phyloP scores from a whole-genome alignment of 64 coral and sea anemone species.

The Catalaphyllia jardinei region DNA sequence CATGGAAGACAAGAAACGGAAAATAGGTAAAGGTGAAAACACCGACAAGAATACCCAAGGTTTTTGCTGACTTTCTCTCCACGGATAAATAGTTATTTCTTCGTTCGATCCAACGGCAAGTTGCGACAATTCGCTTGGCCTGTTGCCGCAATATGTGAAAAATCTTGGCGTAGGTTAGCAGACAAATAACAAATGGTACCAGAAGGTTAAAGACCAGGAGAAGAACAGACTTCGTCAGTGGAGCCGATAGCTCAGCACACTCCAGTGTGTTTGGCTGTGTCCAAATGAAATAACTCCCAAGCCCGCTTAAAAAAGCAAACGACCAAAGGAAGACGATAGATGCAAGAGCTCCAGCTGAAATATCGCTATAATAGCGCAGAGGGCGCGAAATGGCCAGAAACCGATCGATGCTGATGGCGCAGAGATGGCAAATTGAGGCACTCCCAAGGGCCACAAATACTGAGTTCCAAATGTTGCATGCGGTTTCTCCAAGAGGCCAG shows the following conservation, averaged over 20 bases:
- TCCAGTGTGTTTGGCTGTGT: neutral
- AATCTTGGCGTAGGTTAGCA: constrained; percentile 16
- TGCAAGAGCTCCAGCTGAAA: neutral
- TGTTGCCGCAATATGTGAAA: constrained; percentile 40
- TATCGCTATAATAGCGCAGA: neutral
- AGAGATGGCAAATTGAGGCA: constrained; percentile 20
- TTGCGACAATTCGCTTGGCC: neutral
- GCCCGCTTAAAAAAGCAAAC: constrained; percentile 15
- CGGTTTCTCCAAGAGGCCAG: constrained; percentile 37
- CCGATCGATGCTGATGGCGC: constrained; percentile 38
- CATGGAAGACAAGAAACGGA: constrained; percentile 37
- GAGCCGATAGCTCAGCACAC: neutral
- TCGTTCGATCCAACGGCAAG: neutral
- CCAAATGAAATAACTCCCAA: constrained; percentile 7
- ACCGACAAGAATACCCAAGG: constrained; percentile 37
- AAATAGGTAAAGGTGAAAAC: constrained; percentile 20
- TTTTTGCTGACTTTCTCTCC: constrained; percentile 41
- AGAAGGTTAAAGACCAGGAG: constrained; percentile 18
- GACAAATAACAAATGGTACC: constrained; percentile 25
- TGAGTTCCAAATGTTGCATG: constrained; percentile 46
- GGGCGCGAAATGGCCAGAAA: constrained; percentile 30
- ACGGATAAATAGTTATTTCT: neutral
- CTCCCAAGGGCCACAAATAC: constrained; percentile 25
- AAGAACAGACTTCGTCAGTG: neutral
- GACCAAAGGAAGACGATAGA: constrained; percentile 12